phyloP scores from a whole-genome alignment of 2,113 vertebrate genomes.

The Agapornis roseicollis region DNA sequence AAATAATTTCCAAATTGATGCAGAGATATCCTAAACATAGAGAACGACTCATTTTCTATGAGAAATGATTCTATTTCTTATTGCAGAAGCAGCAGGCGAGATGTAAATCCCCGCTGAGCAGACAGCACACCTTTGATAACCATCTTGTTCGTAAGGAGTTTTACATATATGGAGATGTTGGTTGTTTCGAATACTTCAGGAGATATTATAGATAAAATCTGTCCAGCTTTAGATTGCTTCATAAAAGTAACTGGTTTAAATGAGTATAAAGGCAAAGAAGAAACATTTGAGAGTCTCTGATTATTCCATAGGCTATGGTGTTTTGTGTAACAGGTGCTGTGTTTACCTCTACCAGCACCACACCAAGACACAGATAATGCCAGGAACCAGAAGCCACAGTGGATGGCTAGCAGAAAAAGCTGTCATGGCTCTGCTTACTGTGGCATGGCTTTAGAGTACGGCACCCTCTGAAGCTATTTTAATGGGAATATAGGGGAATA shows the following conservation, averaged over 20 bases:
- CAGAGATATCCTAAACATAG: neutral
- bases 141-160: neutral
- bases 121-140: conserved; percentile 31
- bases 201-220: neutral
- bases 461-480: neutral
- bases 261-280: neutral
- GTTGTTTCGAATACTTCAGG: neutral
- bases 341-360: neutral
- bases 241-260: neutral
- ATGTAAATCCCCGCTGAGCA: neutral
- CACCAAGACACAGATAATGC: neutral
- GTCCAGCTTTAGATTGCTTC: neutral
- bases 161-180: neutral
- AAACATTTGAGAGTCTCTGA: neutral
- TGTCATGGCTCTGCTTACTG: neutral
- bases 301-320: neutral
- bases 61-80: neutral
- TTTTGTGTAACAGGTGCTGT: neutral
- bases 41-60: neutral
- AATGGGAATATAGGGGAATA: neutral
- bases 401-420: neutral
- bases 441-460: neutral
- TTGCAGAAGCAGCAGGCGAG: neutral
- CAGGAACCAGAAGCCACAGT: neutral
- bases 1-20: neutral